A percentile compares a stretch with the other conserved stretches of the same genome.
These are phyloP conservation scores for Callinectes sapidus DNA, from an alignment of 2,888 invertebrate genomes.

Conservation along the genomic window DNA sequence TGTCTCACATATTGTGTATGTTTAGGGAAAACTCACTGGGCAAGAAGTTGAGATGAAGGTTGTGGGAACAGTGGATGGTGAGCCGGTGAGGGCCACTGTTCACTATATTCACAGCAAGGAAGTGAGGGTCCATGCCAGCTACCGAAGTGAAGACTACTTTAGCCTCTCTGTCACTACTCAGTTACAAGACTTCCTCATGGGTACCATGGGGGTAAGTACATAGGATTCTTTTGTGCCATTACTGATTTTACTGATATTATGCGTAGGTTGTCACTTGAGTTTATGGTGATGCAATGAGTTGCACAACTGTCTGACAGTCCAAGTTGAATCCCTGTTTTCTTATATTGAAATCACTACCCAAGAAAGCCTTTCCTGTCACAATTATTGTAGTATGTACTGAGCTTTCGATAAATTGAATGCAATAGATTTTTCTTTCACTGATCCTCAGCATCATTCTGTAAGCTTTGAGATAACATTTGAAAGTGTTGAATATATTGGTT, in stretches of 20 bases:
- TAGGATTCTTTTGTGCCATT: background rate
- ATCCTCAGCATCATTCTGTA: background rate
- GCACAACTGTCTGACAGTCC: no score
- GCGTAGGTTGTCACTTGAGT: background rate
- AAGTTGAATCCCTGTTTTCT: no score
- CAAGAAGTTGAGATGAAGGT: constrained; percentile 55
- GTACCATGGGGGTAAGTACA: constrained; percentile 46
- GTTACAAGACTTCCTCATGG: constrained; percentile 52
- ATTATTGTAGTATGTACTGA: background rate
- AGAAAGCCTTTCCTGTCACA: background rate
- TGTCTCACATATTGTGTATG: background rate
- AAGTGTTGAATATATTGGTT: background rate
- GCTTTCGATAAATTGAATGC: background rate
- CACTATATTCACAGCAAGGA: constrained; percentile 58
- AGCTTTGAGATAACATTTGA: background rate
- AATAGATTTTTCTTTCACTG: background rate
- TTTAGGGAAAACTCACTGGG: constrained; percentile 64
- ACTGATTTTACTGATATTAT: background rate
- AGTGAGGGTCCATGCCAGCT: constrained; percentile 43
- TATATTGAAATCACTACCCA: no score
- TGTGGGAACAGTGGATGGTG: constrained; percentile 49
- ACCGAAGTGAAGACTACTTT: constrained; percentile 45
- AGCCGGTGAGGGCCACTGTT: constrained; percentile 46
- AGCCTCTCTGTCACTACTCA: constrained; percentile 46
- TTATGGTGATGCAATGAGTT: background rate